A percentile compares a stretch with the other conserved stretches of the same genome.
Conservation (phyloP, 2,797 vertebrate species). For the Xenentodon cancila region DNA sequence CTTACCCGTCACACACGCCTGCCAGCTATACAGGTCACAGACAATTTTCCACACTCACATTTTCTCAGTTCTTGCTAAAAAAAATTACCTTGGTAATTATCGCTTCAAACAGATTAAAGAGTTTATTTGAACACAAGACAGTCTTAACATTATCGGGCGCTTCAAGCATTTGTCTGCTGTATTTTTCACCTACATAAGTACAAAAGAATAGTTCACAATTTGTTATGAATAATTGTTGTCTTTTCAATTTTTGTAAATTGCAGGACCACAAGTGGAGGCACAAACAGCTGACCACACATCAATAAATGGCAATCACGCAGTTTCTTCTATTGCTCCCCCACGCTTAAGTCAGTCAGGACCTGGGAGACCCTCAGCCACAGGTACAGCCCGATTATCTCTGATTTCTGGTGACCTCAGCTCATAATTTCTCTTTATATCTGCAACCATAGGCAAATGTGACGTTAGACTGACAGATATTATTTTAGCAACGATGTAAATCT, state of each 20-base stretch:
- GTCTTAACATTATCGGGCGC: too few relatives aligned
- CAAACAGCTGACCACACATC: constrained; percentile 59
- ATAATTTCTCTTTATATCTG: neutral
- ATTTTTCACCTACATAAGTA: too few relatives aligned
- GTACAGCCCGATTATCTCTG: constrained; percentile 38
- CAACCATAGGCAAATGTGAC: neutral
- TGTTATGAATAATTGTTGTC: neutral
- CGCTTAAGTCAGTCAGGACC: constrained; percentile 67
- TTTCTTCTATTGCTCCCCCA: constrained; percentile 52
- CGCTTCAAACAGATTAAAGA: too few relatives aligned
- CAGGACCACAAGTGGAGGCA: constrained; percentile 62
- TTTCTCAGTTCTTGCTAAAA: neutral
- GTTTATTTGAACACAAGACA: too few relatives aligned
- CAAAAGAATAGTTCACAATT: neutral
- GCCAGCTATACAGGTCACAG: constrained; percentile 78
- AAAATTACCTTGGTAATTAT: neutral
- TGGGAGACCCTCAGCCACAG: constrained; percentile 70
- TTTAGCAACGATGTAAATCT: neutral
- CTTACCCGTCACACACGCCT: constrained; percentile 56
- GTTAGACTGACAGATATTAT: neutral
- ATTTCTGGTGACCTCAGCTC: neutral
- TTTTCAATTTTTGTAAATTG: constrained; percentile 20
- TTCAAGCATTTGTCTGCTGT: too few relatives aligned
- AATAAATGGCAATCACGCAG: constrained; percentile 70
- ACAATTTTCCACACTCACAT: neutral